phyloP scores from a whole-genome alignment of 1,140 invertebrate genomes.

The Arion vulgaris region DNA sequence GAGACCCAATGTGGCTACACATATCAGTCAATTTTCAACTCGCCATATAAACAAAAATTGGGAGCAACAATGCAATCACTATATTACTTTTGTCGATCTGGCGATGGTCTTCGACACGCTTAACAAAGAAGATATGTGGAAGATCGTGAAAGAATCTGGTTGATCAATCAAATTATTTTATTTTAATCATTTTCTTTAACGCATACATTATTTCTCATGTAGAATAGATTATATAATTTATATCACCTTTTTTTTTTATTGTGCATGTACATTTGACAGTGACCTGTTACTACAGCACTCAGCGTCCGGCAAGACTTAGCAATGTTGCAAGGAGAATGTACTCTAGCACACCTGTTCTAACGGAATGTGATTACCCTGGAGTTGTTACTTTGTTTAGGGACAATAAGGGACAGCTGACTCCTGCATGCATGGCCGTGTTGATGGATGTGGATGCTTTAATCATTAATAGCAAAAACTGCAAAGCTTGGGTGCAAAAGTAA shows the following conservation, averaged over 20 bases:
- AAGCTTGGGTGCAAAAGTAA: background rate
- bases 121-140: background rate
- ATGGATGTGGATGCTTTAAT: background rate
- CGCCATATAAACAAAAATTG: too few species aligned
- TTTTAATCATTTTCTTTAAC: background rate
- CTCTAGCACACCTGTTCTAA: background rate
- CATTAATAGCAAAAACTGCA: background rate
- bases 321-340: conserved; percentile 10
- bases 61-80: too few species aligned
- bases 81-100: too few species aligned
- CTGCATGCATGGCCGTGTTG: background rate
- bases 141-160: background rate
- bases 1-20: too few species aligned
- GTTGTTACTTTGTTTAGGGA: conserved; percentile 9
- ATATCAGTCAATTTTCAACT: too few species aligned
- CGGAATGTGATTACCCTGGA: conserved; percentile 26
- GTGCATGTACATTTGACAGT: background rate
- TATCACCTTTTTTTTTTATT: background rate
- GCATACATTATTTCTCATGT: background rate
- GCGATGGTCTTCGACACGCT: background rate
- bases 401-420: background rate
- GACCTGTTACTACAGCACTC: conserved; percentile 21
- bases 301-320: conserved; percentile 1
- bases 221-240: background rate
- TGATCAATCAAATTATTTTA: background rate